Evolutionary conservation across 2,797 vertebrate genomes (phyloP).

Genomic region (Epinephelus malabaricus): DNA sequence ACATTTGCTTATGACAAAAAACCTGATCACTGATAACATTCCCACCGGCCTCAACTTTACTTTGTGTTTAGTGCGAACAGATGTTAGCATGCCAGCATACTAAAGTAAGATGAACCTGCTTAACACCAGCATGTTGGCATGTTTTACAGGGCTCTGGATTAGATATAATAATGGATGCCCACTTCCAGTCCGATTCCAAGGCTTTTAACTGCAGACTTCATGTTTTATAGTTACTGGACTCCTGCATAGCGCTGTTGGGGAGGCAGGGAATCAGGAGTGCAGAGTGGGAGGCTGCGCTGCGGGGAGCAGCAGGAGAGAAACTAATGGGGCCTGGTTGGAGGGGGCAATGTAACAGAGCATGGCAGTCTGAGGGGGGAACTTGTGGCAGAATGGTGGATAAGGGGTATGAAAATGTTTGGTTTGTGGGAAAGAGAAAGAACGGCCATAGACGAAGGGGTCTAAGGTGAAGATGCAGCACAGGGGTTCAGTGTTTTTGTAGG

Average conservation of each 20-base stretch:
- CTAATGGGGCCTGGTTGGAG: constrained; percentile 33
- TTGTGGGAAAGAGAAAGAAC: constrained; percentile 24
- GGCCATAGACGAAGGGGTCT: not conserved
- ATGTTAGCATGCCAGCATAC: not conserved
- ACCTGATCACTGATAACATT: not conserved
- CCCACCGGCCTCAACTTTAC: not conserved
- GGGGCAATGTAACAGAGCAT: not conserved
- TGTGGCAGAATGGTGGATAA: constrained; percentile 28
- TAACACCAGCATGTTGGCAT: not conserved
- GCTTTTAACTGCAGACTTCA: constrained; percentile 25
- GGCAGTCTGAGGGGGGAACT: constrained; percentile 22
- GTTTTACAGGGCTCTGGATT: constrained; percentile 17
- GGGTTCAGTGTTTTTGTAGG: constrained; percentile 50
- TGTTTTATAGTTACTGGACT: constrained; percentile 49
- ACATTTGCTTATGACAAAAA: constrained; percentile 1
- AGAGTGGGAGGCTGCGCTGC: constrained; percentile 20
- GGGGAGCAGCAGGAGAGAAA: constrained; percentile 29
- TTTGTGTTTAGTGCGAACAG: not conserved
- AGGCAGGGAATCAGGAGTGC: constrained; percentile 8
- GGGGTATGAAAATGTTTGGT: constrained; percentile 43
- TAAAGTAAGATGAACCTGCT: not conserved
- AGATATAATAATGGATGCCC: constrained; percentile 4
- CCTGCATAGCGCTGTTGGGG: constrained; percentile 34
- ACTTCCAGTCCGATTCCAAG: constrained; percentile 9
- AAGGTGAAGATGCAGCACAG: constrained; percentile 23